Conservation (phyloP, 2,888 invertebrate species). For the Netelia inedita region DNA sequence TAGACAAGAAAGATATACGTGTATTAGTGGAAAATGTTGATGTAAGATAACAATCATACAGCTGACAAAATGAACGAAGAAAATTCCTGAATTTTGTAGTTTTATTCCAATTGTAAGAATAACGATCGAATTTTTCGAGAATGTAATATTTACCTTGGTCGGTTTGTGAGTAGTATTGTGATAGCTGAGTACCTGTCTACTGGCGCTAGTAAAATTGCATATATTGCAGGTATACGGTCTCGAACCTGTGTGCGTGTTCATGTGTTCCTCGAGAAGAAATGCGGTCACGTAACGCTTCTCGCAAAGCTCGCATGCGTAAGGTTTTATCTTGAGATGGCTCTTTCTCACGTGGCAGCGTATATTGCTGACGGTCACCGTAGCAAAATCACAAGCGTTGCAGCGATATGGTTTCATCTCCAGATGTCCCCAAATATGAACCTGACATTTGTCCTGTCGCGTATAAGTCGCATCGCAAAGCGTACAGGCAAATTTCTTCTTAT, state of each 20-base stretch:
- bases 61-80: no score
- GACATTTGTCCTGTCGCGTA: conserved; percentile 78
- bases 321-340: conserved; percentile 81
- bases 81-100: no score
- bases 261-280: conserved; percentile 78
- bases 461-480: conserved; percentile 76
- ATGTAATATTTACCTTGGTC: conserved; percentile 72
- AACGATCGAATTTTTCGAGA: neutral
- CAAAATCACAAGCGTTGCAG: conserved; percentile 77
- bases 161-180: conserved; percentile 78
- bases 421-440: conserved; percentile 81
- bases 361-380: conserved; percentile 80
- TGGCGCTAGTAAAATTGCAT: conserved; percentile 77
- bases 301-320: conserved; percentile 77
- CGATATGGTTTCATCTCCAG: conserved; percentile 80
- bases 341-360: conserved; percentile 80
- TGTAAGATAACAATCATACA: neutral
- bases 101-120: no score
- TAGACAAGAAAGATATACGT: conserved; percentile 53
- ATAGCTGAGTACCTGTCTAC: conserved; percentile 78
- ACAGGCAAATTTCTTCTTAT: conserved; percentile 76
- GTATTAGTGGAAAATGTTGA: neutral
- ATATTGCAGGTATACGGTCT: conserved; percentile 76
- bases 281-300: conserved; percentile 77
- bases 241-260: conserved; percentile 79